Base-by-base conservation (phyloP, 2,113 vertebrate genomes). In the Trinectes maculatus region DNA sequence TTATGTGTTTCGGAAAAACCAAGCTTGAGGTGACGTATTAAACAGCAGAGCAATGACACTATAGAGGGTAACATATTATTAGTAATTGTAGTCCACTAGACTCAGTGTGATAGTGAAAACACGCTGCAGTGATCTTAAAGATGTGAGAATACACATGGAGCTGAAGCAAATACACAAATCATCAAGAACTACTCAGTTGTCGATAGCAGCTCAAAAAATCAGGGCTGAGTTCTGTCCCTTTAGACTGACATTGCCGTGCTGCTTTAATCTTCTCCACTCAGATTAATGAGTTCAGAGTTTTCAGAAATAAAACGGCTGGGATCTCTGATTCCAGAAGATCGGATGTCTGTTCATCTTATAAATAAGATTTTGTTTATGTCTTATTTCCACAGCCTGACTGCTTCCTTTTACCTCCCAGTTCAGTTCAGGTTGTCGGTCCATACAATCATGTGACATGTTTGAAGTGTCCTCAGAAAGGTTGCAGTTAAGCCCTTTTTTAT, bases 181-280 rank as follows among this genome's bases (percentile, higher is more conserved):
- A 46, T 16, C 40, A 55, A 21, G 12, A 34, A 9, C 43, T 46
- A 8, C 37, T 53, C 19, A 21, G 37, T 25, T 67, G 49, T 58
- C 44, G 49, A 55, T 53, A n/a, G 6, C 47, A 56, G 18, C 68
- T 74, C 25, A 64, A 59, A 58, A 67, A 64, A 69, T 52, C 77
- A 52, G 52, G 59, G 43, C 40, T 63, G 46, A 37, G 10, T 55
- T 66, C 58, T 42, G 33, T 70, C 68, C 61, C 48, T 42, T 64
- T 37, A 60, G 33, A 67, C 36, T 58, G 57, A 74, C 36, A 79
- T 79, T 31, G 28, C 10, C 74, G 53, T 73, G 71, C 57, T 58
- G 44, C 74, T 84, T 74, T 52, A 83, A 81, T 87, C 79, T 83
- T 53, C 82, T 81, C 83, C 79, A 73, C 36, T 64, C n/a, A 71